Percentiles rank a stretch among this genome's conserved stretches.
Evolutionary conservation across 1,140 invertebrate species (phyloP).

Genomic region (Heliconius hewitsoni): DNA sequence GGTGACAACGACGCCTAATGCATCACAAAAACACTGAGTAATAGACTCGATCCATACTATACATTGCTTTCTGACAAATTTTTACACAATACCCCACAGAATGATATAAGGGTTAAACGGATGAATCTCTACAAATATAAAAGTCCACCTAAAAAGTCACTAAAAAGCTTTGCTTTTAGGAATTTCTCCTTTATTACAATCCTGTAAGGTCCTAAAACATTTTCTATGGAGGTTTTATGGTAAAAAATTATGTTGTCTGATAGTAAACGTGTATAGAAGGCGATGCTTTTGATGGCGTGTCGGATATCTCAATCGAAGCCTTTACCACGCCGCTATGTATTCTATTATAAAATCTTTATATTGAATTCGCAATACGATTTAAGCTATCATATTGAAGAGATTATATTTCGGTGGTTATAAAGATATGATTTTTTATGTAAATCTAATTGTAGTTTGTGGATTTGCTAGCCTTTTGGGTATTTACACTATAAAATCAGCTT

Average conservation of each 20-base stretch:
- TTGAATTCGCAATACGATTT: conserved; percentile 46
- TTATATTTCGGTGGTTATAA: conserved; percentile 34
- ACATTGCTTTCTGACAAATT: conserved; percentile 72
- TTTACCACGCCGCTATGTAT: conserved; percentile 59
- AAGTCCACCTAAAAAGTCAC: conserved; percentile 23
- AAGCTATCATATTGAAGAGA: conserved; percentile 39
- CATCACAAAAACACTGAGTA: conserved; percentile 50
- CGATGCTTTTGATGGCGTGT: conserved; percentile 73
- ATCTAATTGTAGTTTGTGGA: not conserved
- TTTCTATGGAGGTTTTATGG: conserved; percentile 29
- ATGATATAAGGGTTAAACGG: conserved; percentile 74
- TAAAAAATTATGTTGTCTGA: conserved; percentile 49
- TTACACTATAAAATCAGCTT: too few relatives aligned
- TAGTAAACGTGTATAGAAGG: conserved; percentile 70
- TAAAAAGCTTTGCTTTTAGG: not conserved
- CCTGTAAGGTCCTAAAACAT: conserved; percentile 27
- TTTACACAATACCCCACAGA: conserved; percentile 64
- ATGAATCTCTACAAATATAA: conserved; percentile 50
- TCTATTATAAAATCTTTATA: conserved; percentile 39
- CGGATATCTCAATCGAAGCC: conserved; percentile 78
- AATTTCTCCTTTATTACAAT: not conserved
- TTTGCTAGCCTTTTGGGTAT: not conserved
- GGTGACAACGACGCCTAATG: conserved; percentile 64
- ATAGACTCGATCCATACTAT: conserved; percentile 54
- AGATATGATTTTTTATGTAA: conserved; percentile 11